Percentiles rank a stretch among this genome's conserved stretches.
These are phyloP conservation scores for Barbus barbus DNA, from an alignment of 2,113 vertebrate species.

Conservation along the genomic window DNA sequence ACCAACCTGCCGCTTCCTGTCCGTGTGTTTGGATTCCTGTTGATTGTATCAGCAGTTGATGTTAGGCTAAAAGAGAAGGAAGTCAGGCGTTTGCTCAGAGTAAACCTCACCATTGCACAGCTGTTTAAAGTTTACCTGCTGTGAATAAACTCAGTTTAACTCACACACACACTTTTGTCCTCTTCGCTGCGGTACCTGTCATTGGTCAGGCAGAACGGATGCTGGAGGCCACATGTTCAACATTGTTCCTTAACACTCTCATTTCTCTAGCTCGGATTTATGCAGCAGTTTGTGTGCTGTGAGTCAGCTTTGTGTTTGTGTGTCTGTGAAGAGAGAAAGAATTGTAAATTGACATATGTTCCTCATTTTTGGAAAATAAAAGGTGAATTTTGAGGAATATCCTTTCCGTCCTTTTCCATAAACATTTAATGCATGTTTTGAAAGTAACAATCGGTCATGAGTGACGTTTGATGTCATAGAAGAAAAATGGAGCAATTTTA, in stretches of 20 bases:
- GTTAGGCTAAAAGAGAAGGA: constrained; percentile 63
- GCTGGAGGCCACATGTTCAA: neutral
- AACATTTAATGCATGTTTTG: neutral
- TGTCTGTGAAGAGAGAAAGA: neutral
- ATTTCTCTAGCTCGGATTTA: neutral
- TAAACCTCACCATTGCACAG: constrained; percentile 71
- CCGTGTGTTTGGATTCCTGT: constrained; percentile 31
- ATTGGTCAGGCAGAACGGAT: constrained; percentile 25
- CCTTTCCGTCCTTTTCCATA: neutral
- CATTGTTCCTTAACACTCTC: neutral
- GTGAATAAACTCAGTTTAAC: constrained; percentile 61
- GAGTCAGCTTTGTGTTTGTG: neutral
- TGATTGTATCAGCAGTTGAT: constrained; percentile 63
- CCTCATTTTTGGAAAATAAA: neutral
- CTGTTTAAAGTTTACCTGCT: constrained; percentile 72
- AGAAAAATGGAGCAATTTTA: neutral
- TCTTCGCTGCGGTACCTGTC: constrained; percentile 44
- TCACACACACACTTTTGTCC: neutral
- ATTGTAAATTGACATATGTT: neutral
- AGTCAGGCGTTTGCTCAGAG: constrained; percentile 71
- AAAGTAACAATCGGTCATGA: neutral
- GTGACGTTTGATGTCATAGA: neutral
- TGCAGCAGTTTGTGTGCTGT: neutral
- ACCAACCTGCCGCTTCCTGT: constrained; percentile 53
- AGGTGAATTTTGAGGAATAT: neutral